These are phyloP conservation scores for Crossaster papposus DNA, from an alignment of 53 echinoderm and acorn worm genomes.

Conservation along the genomic window DNA sequence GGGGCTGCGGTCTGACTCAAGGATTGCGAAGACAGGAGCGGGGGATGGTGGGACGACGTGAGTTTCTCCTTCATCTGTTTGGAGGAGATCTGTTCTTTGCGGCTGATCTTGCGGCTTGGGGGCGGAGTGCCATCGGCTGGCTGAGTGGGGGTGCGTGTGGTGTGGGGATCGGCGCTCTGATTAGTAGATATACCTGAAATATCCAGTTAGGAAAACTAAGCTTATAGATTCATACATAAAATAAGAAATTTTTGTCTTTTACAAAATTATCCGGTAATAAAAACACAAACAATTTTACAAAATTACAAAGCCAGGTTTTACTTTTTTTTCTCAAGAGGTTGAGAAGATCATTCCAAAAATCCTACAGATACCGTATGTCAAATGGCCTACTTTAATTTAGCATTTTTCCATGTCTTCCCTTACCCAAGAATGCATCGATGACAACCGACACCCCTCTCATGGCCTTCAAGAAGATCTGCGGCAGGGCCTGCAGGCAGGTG, in stretches of 20 bases:
- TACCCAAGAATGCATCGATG: conserved; percentile 96
- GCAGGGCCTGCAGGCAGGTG: conserved; percentile 86
- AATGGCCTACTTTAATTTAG: too few species aligned
- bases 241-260: too few species aligned
- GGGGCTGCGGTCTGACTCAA: conserved; percentile 38
- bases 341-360: too few species aligned
- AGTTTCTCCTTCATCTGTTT: conserved; percentile 40
- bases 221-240: too few species aligned
- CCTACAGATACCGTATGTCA: too few species aligned
- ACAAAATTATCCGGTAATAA: too few species aligned
- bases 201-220: not conserved
- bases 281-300: too few species aligned
- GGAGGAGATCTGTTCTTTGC: conserved; percentile 47
- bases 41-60: conserved; percentile 2
- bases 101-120: conserved; percentile 68
- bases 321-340: too few species aligned
- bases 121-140: conserved; percentile 67
- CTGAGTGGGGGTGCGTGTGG: conserved; percentile 65
- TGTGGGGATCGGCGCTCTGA: conserved; percentile 38
- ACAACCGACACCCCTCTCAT: conserved; percentile 93
- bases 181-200: conserved; percentile 35
- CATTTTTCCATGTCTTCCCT: conserved; percentile 17
- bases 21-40: conserved; percentile 28
- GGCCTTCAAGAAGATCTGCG: conserved; percentile 88
- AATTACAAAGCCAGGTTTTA: too few species aligned